phyloP scores from a whole-genome alignment of 2,113 vertebrate species.

The Ceuthmochares aereus region DNA sequence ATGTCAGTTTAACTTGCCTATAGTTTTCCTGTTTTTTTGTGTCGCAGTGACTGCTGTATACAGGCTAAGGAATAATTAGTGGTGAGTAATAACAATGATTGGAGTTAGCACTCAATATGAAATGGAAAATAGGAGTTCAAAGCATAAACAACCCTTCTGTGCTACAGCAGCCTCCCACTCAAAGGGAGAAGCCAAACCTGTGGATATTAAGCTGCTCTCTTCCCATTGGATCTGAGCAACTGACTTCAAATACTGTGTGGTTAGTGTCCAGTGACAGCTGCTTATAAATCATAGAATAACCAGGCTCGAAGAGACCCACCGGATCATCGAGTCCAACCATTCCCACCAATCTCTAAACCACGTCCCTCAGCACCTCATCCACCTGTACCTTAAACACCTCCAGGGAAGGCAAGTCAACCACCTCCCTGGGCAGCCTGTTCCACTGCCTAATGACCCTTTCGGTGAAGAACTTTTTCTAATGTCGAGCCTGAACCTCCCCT shows the following conservation, averaged over 20 bases:
- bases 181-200: neutral
- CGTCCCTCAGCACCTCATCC: too few species aligned
- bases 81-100: neutral
- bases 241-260: accelerated
- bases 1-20: neutral
- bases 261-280: accelerated
- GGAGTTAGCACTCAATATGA: neutral
- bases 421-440: too few species aligned
- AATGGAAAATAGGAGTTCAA: neutral
- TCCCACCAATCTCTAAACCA: too few species aligned
- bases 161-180: accelerated
- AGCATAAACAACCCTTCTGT: neutral
- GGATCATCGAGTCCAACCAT: too few species aligned
- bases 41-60: too few species aligned
- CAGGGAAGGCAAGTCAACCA: too few species aligned
- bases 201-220: accelerated
- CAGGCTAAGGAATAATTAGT: neutral
- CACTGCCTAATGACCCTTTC: too few species aligned
- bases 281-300: too few species aligned
- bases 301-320: too few species aligned
- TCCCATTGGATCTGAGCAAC: neutral
- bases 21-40: neutral
- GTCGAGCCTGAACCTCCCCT: too few species aligned
- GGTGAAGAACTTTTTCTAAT: too few species aligned
- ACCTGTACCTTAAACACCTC: too few species aligned